Evolutionary conservation across 2,113 vertebrate species (phyloP), one percentile per base, ranked within the genome.

Genomic region (Chaenocephalus aceratus): DNA sequence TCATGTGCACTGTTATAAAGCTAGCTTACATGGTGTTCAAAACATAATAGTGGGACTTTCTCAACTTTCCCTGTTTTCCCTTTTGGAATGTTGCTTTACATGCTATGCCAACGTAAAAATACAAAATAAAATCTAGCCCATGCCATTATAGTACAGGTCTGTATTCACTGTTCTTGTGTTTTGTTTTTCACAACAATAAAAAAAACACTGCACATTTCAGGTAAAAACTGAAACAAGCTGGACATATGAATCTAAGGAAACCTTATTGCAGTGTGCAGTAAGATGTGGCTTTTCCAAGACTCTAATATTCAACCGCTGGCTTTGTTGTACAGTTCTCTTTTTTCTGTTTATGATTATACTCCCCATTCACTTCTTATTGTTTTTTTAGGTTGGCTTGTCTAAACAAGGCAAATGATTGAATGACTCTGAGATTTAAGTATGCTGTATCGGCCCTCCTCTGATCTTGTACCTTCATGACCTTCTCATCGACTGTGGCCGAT

Each of bases 351-450:
- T 23, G 15, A 10, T 54, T 26, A 48, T 11, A 30, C 21, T 56
- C 23, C 13, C 21, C 46, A 34, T 12, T 0, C 16, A 58, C 8
- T 16, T 46, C 26, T 78, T 5, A 41, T 18, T 9, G 8, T 13
- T 10, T 58, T 78, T 62, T 36, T 57, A 36, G 18, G 46, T 73
- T 46, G 23, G 13, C 1, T 1, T 44, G 56, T 58, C 15, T 63
- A 45, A 53, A 57, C 12, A 63, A 57, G 56, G 64, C 44, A 75
- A 75, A 77, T 77, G 41, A 82, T 15, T 61, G 44, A 80, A 79
- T 65, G 65, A 67, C 62, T 46, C 23, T 58, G 65, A 82, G 53
- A 72, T 9, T 84, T 51, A 77, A 77, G 83, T 46, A 75, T 10
- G 4, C 14, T 3, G 2, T 13, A 59, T 69, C 15, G 62, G 76